phyloP scores from a whole-genome alignment of 2,797 vertebrate genomes.

The Scleropages formosus region DNA sequence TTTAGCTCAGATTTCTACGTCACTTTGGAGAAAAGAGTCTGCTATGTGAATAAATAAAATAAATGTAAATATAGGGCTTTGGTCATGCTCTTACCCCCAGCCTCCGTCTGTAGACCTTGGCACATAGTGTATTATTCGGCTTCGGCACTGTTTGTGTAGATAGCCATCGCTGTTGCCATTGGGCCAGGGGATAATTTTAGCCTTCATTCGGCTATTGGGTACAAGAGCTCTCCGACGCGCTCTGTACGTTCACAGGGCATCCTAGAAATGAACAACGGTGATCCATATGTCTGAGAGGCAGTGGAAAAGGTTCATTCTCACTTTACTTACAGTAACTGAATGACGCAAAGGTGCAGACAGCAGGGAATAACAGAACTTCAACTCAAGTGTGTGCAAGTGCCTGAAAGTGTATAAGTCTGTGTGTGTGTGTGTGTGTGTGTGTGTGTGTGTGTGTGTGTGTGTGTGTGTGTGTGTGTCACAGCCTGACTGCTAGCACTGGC shows the following conservation, averaged over 20 bases:
- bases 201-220: neutral
- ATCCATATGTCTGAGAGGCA: neutral
- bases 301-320: conserved; percentile 12
- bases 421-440: no score
- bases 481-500: no score
- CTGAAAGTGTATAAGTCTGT: no score
- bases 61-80: neutral
- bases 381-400: no score
- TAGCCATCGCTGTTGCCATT: neutral
- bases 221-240: neutral
- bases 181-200: neutral
- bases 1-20: no score
- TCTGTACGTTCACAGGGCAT: neutral
- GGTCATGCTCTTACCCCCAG: neutral
- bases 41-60: no score
- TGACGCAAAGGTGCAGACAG: neutral
- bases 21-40: no score
- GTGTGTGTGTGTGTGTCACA: no score
- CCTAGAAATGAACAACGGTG: neutral
- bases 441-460: no score
- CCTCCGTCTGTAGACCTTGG: conserved; percentile 2
- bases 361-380: neutral
- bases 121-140: neutral
- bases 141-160: neutral
- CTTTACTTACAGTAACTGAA: neutral